phyloP scores from a whole-genome alignment of 2,888 invertebrate genomes.

The Hirtodrosophila histrioides region DNA sequence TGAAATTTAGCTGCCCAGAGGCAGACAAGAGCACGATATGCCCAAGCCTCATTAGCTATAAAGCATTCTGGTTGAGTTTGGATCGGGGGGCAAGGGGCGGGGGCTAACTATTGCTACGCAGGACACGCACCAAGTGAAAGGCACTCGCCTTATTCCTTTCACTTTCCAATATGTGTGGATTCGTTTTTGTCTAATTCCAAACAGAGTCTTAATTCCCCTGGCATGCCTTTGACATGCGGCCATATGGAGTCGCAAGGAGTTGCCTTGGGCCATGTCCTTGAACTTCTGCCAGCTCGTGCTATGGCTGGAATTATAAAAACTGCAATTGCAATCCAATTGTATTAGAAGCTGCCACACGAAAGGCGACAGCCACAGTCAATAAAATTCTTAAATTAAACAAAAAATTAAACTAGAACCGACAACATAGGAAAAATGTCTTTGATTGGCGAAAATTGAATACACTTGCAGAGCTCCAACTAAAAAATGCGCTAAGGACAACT shows the following conservation, averaged over 20 bases:
- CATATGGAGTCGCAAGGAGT: slow-evolving; percentile 10
- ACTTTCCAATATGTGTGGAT: slow-evolving; percentile 32
- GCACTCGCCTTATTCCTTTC: slow-evolving; percentile 21
- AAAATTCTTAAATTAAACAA: slow-evolving; percentile 32
- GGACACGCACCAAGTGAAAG: slow-evolving; percentile 44
- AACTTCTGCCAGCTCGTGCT: slow-evolving; percentile 32
- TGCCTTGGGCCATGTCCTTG: slow-evolving; percentile 41
- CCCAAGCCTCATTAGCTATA: slow-evolving; percentile 35
- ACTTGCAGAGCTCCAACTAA: too few species aligned
- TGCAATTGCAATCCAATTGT: slow-evolving; percentile 18
- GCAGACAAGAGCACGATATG: slow-evolving; percentile 6
- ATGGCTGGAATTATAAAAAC: neutral
- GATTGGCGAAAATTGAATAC: too few species aligned
- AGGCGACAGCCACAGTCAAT: slow-evolving; percentile 8
- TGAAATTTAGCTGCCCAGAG: slow-evolving; percentile 39
- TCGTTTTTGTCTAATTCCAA: slow-evolving; percentile 44
- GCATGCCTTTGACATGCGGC: slow-evolving; percentile 51
- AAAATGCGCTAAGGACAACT: too few species aligned
- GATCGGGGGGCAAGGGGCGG: fast-evolving
- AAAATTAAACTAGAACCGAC: slow-evolving; percentile 17
- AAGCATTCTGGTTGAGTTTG: neutral
- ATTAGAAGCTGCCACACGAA: slow-evolving; percentile 11
- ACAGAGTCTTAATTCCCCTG: slow-evolving; percentile 56
- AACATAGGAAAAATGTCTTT: too few species aligned
- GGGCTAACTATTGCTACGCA: slow-evolving; percentile 31